Base-by-base conservation (phyloP, 2,888 invertebrate genomes). In the Alsophila aescularia region DNA sequence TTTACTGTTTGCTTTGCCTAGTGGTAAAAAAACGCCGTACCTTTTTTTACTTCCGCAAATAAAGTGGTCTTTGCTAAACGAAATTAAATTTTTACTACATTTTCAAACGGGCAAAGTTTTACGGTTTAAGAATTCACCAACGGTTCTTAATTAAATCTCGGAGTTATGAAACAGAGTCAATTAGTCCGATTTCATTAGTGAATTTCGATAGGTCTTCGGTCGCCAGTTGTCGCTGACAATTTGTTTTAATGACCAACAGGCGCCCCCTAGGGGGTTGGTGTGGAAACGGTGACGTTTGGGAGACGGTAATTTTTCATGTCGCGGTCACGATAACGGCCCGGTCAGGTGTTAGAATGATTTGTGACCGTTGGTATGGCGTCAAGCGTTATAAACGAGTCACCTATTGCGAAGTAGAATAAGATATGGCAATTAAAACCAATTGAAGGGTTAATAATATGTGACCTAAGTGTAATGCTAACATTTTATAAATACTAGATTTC, bases 331-430 rank as follows among this genome's bases (percentile, higher is more conserved):
- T 90, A 91, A 84, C 79, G 44, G 50, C 24, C 7, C 24, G 86
- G 85, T 86, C 86, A 90, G 90, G 91, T 88, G 90, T 84, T 84
- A 78, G 81, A 88, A 87, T 90, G 90, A 91, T 90, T 91, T 89
- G 90, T 90, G 73, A 64, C 73, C 74, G 34, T 39, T 44, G 8
- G 36, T 13, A 24, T 15, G 42, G 31, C 43, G 61, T 45, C 24
- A 49, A 70, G 66, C 29, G 45, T 56, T 51, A 56, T 51, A 37
- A 51, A 56, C 24, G 32, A 45, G 61, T 70, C 63, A 66, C 70
- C 69, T 76, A 48, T 54, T 42, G 50, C 13, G 21, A 37, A 37
- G 37, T 32, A 43, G 31, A 21, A 12, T 1, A 15, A 15, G 32
- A 24, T 7, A 29, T n/a, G n/a, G n/a, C n/a, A n/a, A n/a, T n/a